Conservation (phyloP, 2,113 vertebrate species). For the Rhinolophus sinicus region DNA sequence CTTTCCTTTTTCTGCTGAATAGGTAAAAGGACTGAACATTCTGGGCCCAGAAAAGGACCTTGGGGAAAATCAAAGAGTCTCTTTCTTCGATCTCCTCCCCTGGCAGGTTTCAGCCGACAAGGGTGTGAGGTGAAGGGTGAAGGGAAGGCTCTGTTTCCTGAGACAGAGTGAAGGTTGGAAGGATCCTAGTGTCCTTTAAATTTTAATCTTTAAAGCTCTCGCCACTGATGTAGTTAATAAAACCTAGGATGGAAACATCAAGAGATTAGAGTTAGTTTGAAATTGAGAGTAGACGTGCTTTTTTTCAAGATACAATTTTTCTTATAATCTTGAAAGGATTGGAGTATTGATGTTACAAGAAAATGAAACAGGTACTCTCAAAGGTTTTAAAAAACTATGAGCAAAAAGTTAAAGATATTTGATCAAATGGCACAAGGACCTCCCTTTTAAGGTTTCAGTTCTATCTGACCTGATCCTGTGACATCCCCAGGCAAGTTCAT, state of each 20-base stretch:
- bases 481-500: not conserved
- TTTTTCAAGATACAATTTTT: slow-evolving; percentile 3
- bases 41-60: not conserved
- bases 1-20: not conserved
- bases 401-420: not conserved
- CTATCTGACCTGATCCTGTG: not conserved
- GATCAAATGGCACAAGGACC: not conserved
- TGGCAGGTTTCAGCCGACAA: not conserved
- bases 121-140: not conserved
- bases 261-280: not conserved
- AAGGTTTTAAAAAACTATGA: not conserved
- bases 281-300: not conserved
- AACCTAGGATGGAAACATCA: not conserved
- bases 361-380: not conserved
- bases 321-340: not conserved
- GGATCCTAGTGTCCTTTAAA: not conserved
- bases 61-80: not conserved
- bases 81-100: not conserved
- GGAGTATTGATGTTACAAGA: not conserved
- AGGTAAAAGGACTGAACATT: not conserved
- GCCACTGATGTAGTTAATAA: not conserved
- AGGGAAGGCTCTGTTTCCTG: not conserved
- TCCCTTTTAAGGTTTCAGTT: not conserved
- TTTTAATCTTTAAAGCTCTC: slow-evolving; percentile 26
- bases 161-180: not conserved